phyloP scores from a whole-genome alignment of 2,797 vertebrate genomes.

The Takifugu ocellatus region DNA sequence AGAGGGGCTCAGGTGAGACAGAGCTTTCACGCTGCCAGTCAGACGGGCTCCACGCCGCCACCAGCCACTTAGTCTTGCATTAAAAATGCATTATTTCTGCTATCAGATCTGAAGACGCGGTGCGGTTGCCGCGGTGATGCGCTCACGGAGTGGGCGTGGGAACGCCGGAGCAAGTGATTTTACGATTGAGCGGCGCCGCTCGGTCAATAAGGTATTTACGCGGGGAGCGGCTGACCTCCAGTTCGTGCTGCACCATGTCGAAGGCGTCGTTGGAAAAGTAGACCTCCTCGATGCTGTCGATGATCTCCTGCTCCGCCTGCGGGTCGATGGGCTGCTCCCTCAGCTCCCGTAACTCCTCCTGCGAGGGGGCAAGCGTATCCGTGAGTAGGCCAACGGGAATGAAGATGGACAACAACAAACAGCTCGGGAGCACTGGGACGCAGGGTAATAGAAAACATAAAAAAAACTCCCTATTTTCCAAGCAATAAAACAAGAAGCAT shows the following conservation, averaged over 20 bases:
- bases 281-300: conserved; percentile 93
- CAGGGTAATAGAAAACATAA: conserved; percentile 4
- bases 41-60: conserved; percentile 35
- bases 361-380: conserved; percentile 1
- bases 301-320: conserved; percentile 94
- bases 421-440: conserved; percentile 9
- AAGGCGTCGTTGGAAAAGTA: conserved; percentile 95
- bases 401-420: not conserved
- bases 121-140: conserved; percentile 19
- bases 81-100: conserved; percentile 32
- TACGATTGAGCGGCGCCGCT: conserved; percentile 24
- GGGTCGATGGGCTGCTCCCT: conserved; percentile 91
- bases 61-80: conserved; percentile 23
- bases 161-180: conserved; percentile 18
- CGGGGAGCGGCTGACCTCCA: conserved; percentile 81
- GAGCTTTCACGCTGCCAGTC: conserved; percentile 51
- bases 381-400: not conserved
- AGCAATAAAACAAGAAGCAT: conserved; percentile 14
- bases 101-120: conserved; percentile 33
- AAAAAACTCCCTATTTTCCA: conserved; percentile 18
- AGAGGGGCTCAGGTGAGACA: conserved; percentile 53
- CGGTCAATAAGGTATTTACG: conserved; percentile 8
- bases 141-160: conserved; percentile 8
- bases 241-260: conserved; percentile 93
- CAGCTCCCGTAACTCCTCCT: conserved; percentile 93